Base-by-base conservation (phyloP, 2,113 vertebrate species). In the Sterrhoptilus dennistouni region DNA sequence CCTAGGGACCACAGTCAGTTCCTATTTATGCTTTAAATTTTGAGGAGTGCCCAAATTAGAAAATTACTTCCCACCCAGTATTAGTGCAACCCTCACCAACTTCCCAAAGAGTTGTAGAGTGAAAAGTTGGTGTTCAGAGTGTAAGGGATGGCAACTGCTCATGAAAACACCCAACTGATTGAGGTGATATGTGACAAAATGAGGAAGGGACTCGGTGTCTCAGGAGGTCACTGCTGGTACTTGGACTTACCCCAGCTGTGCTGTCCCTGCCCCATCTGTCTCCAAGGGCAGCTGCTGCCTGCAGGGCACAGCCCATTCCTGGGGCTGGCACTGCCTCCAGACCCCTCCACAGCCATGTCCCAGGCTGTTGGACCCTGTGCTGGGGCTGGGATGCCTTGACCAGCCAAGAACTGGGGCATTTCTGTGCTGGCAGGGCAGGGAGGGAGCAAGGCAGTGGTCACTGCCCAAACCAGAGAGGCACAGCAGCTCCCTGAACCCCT, bases 401-500 rank as follows among this genome's bases (percentile, higher is more conserved):
- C 56, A 84, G 52, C 21, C 15, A 3, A 11, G 35, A 68, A 3
- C 49, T 16, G 60, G 35, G 31, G 8, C 4, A 5, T 29, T 90
- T 33, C 44, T 33, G 8, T 3, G 2, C 2, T 14, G 36, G 36
- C 16, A 44, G 3, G 2, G 17, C 60, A 57, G 4, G 2, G 72
- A 13, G 17, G 47, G 38, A 87, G 36, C 2, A 2, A 29, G 49
- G 33, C 64, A 76, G 53, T 0, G 15, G 18, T 4, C 11, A 53
- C 60, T n/a, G 71, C 53, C 21, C 20, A 28, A 38, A 76, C 28
- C 44, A 36, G 24, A 56, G 28, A 33, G 49, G 23, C 40, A 72
- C 60, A 57, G 6, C 3, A 49, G 23, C 17, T 63, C 68, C 53
- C 44, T n/a, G 27, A 90, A 83, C 6, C 42, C 11, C 23, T 50